Conservation (phyloP, 2,888 invertebrate genomes). For the Habrosyne pyritoides region DNA sequence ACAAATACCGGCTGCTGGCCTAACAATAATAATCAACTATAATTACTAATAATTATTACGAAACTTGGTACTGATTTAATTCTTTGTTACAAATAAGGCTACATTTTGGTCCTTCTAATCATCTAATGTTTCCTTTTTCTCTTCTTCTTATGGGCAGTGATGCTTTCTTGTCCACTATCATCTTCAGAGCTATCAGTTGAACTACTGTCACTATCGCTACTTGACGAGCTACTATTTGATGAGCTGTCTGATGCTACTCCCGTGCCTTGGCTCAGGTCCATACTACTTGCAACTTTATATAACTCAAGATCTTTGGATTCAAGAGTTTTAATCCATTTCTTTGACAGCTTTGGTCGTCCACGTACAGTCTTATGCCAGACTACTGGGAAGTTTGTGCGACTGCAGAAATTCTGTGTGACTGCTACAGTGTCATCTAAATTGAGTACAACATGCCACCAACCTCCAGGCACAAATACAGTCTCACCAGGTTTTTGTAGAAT, state of each 20-base stretch:
- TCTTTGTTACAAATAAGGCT: constrained; percentile 44
- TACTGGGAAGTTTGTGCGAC: constrained; percentile 97
- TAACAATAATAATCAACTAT: constrained; percentile 41
- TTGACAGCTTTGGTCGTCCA: constrained; percentile 97
- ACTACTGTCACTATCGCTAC: constrained; percentile 85
- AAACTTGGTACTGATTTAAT: constrained; percentile 44
- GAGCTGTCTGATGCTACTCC: constrained; percentile 98
- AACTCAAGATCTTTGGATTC: constrained; percentile 90
- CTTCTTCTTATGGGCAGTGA: constrained; percentile 92
- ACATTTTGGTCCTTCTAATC: constrained; percentile 51
- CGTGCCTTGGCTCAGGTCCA: constrained; percentile 93
- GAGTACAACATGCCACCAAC: constrained; percentile 99
- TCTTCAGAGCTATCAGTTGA: constrained; percentile 83
- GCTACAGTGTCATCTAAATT: constrained; percentile 98
- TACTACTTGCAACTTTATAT: constrained; percentile 90
- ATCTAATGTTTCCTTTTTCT: constrained; percentile 85
- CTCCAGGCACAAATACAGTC: constrained; percentile 98
- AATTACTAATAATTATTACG: constrained; percentile 28
- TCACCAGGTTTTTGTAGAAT: constrained; percentile 98
- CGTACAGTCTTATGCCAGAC: constrained; percentile 99
- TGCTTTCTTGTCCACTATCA: constrained; percentile 94
- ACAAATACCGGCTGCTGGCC: constrained; percentile 55
- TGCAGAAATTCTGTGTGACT: constrained; percentile 99
- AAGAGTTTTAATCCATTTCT: constrained; percentile 92
- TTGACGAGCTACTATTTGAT: constrained; percentile 92